Percentiles rank a stretch among this genome's conserved stretches.
phyloP scores from a whole-genome alignment of 2,113 vertebrate species.

The Talpa occidentalis region DNA sequence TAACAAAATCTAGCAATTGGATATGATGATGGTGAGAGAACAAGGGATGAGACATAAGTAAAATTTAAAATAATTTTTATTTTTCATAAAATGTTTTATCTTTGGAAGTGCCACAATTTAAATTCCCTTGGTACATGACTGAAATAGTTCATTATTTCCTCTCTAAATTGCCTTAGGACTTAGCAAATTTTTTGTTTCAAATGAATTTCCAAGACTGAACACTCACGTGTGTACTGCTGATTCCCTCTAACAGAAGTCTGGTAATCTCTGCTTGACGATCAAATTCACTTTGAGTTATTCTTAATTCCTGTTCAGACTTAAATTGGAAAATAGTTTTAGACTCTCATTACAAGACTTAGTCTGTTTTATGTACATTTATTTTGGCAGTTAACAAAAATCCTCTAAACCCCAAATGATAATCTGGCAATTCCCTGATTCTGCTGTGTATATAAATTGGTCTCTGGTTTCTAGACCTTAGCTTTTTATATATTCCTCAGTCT shows the following conservation, averaged over 20 bases:
- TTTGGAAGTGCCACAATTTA: neutral
- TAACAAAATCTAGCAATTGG: neutral
- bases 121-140: slow-evolving; percentile 36
- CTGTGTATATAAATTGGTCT: slow-evolving; percentile 10
- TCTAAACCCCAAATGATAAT: neutral
- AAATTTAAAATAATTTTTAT: slow-evolving; percentile 44
- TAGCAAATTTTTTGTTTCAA: slow-evolving; percentile 25
- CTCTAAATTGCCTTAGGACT: neutral
- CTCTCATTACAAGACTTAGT: slow-evolving; percentile 16
- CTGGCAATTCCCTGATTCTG: slow-evolving; percentile 19
- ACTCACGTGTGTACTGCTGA: slow-evolving; percentile 98
- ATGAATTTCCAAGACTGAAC: neutral
- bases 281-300: slow-evolving; percentile 98
- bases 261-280: slow-evolving; percentile 99
- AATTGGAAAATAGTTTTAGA: slow-evolving; percentile 74
- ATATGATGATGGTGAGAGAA: neutral
- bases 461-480: neutral
- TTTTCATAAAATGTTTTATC: neutral
- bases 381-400: neutral
- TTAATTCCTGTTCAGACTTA: slow-evolving; percentile 97
- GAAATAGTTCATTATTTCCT: neutral
- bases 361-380: slow-evolving; percentile 30
- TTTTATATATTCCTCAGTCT: neutral
- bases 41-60: neutral
- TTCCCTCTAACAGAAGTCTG: slow-evolving; percentile 95